Base-by-base conservation (phyloP, 2,113 vertebrate species). In the Prietella phreatophila region DNA sequence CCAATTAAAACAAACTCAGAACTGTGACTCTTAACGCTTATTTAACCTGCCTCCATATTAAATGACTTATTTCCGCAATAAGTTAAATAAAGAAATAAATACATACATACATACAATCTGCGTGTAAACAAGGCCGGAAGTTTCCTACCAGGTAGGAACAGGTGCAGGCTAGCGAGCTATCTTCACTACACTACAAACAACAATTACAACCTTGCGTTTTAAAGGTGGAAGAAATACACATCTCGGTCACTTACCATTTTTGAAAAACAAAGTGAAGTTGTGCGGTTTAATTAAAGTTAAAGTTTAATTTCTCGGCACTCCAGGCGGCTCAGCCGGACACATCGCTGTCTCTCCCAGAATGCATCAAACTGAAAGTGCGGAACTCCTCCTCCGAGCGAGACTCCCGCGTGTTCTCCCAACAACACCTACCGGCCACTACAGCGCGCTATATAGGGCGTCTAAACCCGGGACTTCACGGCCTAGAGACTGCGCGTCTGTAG, bases 321-420 rank as follows among this genome's bases (percentile, higher is more conserved):
- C 89, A 87, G 27, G 58, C 15, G 47, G 84, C 78, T 58, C 80
- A 27, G 33, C 63, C 69, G 36, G 55, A 87, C 42, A 17, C 95
- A 95, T 94, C 30, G 56, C 89, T 90, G 85, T 67, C 85, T 85
- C 88, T 87, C 88, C 90, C 92, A 85, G 61, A 89, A 84, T 86
- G 82, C 82, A 27, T 56, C 55, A 87, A 87, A 75, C 80, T 79
- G 82, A 90, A 93, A 92, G 81, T 91, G 78, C 11, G 65, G 85
- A 93, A 91, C 92, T 91, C 93, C 94, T 91, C 94, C 79, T 71
- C n/a, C 36, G 25, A 5, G 4, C 4, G 19, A 20, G 11, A 39
- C 27, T 53, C 36, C 39, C 36, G 87, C 14, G 47, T 4, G 22
- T 91, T 84, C 15, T 53, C 25, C 14, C 60, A 53, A 69, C 63